Evolutionary conservation across 2,888 invertebrate species (phyloP), one percentile per base, ranked within the genome.

Genomic region (Drosophila helvetica): DNA sequence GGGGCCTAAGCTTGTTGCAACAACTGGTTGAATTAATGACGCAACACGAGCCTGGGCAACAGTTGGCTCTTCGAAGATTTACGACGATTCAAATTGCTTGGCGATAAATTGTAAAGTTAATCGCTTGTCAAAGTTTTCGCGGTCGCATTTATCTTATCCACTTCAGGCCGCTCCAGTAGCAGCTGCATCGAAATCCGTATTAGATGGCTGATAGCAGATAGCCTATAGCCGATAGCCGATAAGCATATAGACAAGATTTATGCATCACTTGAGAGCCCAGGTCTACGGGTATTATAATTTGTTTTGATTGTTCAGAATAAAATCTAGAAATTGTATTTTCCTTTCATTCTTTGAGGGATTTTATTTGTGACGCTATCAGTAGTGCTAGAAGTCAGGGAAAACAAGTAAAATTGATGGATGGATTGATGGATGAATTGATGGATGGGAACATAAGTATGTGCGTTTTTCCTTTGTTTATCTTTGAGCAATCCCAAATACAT

Each of bases 1-100:
- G 68, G 67, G 48, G 68, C 15, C 68, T 25, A 47, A 72, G 69
- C 86, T 68, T 86, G 86, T 84, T 78, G 71, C 87, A 78, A 75
- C 86, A 85, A 82, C 87, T 87, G 79, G 90, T 89, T 85, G 82
- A 89, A 86, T 88, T 89, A 90, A 90, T 88, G 88, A 89, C 78
- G 80, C 88, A 79, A 88, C 88, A 86, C 75, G 56, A 71, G 64
- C 64, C 50, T 71, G 71, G 71, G 71, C 71, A 69, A 52, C 66
- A 19, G 54, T 64, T 64, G 48, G 33, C 30, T 56, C 42, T 51
- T 25, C 59, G 30, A 75, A 86, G 86, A 85, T 86, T 85, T 80
- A 84, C 86, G 85, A 81, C 83, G 78, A 58, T 84, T 77, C 74
- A 73, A 71, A 71, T 71, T 70, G 71, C 57, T 25, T 46, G 61